phyloP scores from a whole-genome alignment of 2,113 vertebrate genomes.

The Cyphomyrus plagiostoma region DNA sequence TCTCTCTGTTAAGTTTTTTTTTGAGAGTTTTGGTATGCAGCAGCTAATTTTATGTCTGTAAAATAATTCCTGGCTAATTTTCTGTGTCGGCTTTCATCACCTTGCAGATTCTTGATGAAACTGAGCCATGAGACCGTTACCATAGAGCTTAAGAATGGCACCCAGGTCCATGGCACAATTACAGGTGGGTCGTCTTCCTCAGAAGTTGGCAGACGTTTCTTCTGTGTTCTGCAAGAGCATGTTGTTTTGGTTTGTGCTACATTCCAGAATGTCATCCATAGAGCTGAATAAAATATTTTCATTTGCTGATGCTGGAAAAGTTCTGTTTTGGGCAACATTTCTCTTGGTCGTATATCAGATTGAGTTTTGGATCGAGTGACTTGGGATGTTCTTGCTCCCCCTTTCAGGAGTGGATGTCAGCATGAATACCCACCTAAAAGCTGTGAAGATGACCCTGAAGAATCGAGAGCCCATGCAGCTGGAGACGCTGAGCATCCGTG shows the following conservation, averaged over 20 bases:
- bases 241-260: not conserved
- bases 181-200: constrained; percentile 54
- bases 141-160: constrained; percentile 77
- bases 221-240: not conserved
- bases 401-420: constrained; percentile 87
- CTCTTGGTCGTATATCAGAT: not conserved
- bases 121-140: constrained; percentile 79
- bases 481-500: constrained; percentile 91
- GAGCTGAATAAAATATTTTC: not conserved
- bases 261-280: not conserved
- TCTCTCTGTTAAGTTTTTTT: not conserved
- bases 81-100: not conserved
- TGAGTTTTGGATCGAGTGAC: not conserved
- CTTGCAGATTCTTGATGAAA: constrained; percentile 75
- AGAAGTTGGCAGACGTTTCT: not conserved
- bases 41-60: not conserved
- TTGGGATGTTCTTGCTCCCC: not conserved
- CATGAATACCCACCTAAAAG: constrained; percentile 98
- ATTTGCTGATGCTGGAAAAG: not conserved
- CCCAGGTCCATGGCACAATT: constrained; percentile 76
- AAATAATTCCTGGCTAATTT: not conserved
- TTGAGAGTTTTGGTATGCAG: not conserved
- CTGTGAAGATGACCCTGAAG: constrained; percentile 97
- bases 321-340: not conserved
- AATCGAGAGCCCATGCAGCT: constrained; percentile 94